phyloP scores from a whole-genome alignment of 2,888 invertebrate genomes.

The Drosophila multiciliata region DNA sequence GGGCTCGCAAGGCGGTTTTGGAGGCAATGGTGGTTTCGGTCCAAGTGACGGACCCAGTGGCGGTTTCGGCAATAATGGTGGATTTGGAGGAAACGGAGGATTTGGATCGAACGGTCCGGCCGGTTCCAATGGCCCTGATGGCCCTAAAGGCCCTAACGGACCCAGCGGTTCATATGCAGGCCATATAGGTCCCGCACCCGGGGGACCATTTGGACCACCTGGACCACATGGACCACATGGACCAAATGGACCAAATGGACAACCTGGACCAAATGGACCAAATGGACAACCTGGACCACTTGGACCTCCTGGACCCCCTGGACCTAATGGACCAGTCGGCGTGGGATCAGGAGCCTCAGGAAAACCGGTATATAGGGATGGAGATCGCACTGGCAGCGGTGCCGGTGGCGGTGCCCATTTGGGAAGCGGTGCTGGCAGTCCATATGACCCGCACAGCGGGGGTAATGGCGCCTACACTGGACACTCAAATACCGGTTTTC shows the following conservation, averaged over 20 bases:
- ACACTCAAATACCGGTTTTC: slow-evolving; percentile 78
- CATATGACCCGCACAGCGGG: slow-evolving; percentile 24
- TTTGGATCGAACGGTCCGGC: slow-evolving; percentile 84
- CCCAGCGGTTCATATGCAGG: slow-evolving; percentile 42
- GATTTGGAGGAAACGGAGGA: slow-evolving; percentile 47
- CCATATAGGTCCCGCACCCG: slow-evolving; percentile 77
- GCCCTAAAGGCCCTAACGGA: slow-evolving; percentile 41
- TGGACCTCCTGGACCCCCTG: slow-evolving; percentile 77
- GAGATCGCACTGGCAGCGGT: slow-evolving; percentile 59
- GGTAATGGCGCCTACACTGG: slow-evolving; percentile 52
- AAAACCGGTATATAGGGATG: slow-evolving; percentile 75
- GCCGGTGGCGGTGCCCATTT: slow-evolving; percentile 29
- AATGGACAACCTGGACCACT: slow-evolving; percentile 34
- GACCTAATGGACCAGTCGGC: slow-evolving; percentile 84
- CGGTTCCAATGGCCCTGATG: slow-evolving; percentile 62
- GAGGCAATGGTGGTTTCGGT: slow-evolving; percentile 48
- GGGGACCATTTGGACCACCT: slow-evolving; percentile 30
- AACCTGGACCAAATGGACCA: slow-evolving; percentile 75
- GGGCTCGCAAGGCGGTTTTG: slow-evolving; percentile 61
- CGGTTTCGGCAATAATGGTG: slow-evolving; percentile 45
- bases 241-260: slow-evolving; percentile 82
- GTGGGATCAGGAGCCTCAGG: slow-evolving; percentile 82
- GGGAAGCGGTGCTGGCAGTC: slow-evolving; percentile 28
- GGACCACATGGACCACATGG: slow-evolving; percentile 35
- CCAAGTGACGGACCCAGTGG: slow-evolving; percentile 84